Evolutionary conservation across 2,113 vertebrate species (phyloP), one percentile per base, ranked within the genome.

Genomic region (Pollimyrus isidori): DNA sequence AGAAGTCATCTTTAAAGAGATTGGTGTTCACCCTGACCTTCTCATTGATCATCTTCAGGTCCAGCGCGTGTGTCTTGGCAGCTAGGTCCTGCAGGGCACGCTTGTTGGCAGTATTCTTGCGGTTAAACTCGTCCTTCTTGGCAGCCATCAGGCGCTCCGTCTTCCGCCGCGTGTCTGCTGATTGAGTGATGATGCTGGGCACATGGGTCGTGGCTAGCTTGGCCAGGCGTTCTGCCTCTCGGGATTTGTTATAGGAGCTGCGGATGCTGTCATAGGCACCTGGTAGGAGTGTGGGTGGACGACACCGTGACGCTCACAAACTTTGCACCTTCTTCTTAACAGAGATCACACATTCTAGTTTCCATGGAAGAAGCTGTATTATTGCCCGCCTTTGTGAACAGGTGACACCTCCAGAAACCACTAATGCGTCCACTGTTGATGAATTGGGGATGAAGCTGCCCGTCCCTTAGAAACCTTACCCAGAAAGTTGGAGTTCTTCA

Each of bases 401-500:
- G 30, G 4, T 76, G 30, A 19, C 7, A 65, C 69, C 39, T 15
- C 35, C 35, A 80, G 39, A 80, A 69, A 13, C 62, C 62, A 80
- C 73, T 19, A 42, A 80, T 42, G 35, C 35, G 19, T 19, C 73
- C 17, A 4, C 15, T 80, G 35, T 17, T 6, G 35, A 42, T 80
- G 73, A 80, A 80, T 80, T 42, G 17, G 39, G 45, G 45, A n/a
- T 48, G 42, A 46, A 84, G 10, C 45, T 84, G 53, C 42, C 42
- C 87, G 17, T 39, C 35, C 23, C 69, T 49, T 6, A 48, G 39
- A 39, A 17, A 50, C 19, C 56, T 96, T 91, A 99, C 98, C 98
- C 0, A 99, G 92, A 93, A 99, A 97, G 92, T 99, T 99, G 1
- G 98, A 98, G 92, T 98, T 98, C 93, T 98, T 99, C 26, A 99